Percentiles rank a stretch among this genome's conserved stretches.
phyloP scores from a whole-genome alignment of 64 coral and sea anemone genomes.

The Montipora foliosa region DNA sequence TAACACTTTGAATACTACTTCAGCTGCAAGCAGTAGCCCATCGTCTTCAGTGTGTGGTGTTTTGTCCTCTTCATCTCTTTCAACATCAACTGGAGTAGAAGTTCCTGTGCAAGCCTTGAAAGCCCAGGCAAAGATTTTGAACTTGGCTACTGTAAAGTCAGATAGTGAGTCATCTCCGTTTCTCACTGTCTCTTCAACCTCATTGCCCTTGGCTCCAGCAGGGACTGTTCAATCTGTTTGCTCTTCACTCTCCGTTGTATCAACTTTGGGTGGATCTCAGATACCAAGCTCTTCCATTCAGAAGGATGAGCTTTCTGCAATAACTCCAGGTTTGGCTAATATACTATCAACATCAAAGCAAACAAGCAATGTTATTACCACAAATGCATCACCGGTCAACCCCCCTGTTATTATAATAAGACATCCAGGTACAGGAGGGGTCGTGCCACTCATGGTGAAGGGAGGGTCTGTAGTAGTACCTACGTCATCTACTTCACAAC shows the following conservation, averaged over 20 bases:
- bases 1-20: constrained; percentile 15
- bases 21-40: background rate
- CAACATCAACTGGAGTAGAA: background rate
- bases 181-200: background rate
- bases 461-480: background rate
- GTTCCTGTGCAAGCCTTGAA: constrained; percentile 3
- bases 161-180: background rate
- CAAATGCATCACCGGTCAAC: constrained; percentile 5
- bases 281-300: background rate
- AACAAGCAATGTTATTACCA: background rate
- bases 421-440: constrained; percentile 12
- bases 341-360: background rate
- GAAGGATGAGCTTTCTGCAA: background rate
- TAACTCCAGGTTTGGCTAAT: background rate
- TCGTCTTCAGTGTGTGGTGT: background rate
- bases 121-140: background rate
- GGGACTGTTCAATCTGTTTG: background rate
- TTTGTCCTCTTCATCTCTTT: background rate
- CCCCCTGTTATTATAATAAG: constrained; percentile 7
- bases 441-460: constrained; percentile 1
- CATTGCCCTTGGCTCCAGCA: background rate
- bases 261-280: background rate
- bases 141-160: background rate
- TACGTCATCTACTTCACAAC: background rate
- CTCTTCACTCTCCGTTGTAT: background rate